Conservation (phyloP, 2,113 vertebrate genomes). For the Brienomyrus longianalis region DNA sequence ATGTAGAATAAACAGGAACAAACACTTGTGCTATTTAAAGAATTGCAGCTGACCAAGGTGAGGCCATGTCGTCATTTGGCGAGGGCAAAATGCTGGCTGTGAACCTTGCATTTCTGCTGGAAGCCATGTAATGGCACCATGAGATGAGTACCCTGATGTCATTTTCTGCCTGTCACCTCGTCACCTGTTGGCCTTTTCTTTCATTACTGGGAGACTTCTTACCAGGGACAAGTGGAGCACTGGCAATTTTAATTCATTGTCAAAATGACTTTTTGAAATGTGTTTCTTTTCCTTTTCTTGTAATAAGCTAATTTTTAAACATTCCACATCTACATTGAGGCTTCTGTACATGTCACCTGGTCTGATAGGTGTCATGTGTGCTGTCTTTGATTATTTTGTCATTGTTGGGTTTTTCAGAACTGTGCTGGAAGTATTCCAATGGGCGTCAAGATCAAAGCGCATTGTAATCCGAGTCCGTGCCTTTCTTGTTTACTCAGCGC, state of each 20-base stretch:
- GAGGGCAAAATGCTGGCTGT: not conserved
- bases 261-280: not conserved
- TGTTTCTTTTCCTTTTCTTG: not conserved
- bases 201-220: not conserved
- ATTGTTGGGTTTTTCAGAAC: not conserved
- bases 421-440: not conserved
- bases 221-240: not conserved
- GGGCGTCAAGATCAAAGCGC: not conserved
- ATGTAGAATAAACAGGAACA: slow-evolving; percentile 1
- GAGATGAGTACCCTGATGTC: not conserved
- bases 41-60: not conserved
- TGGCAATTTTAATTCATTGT: no score
- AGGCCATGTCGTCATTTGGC: not conserved
- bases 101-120: not conserved
- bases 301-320: not conserved
- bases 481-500: not conserved
- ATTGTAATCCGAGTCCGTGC: not conserved
- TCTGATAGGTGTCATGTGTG: not conserved
- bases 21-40: not conserved
- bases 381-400: slow-evolving; percentile 1
- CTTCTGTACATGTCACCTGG: not conserved
- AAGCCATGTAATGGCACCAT: no score
- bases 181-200: not conserved
- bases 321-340: not conserved
- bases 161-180: not conserved